Evolutionary conservation across 2,113 vertebrate species (phyloP).

Genomic region (Aptenodytes patagonicus): DNA sequence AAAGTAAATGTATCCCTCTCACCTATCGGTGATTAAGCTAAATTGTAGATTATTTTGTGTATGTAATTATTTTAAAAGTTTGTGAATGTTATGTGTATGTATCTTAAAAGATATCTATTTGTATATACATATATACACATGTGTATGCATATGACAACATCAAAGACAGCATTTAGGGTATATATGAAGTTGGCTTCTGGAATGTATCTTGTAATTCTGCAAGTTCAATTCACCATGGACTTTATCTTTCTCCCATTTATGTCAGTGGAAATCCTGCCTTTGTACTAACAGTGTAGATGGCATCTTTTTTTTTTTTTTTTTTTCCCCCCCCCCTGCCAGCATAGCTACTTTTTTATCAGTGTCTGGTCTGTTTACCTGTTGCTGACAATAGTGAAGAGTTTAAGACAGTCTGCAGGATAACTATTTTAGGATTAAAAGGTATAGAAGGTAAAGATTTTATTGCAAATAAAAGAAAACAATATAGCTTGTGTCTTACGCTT

Average conservation of each 20-base stretch:
- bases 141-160: background rate
- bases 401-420: background rate
- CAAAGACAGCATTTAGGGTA: background rate
- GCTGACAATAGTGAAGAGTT: background rate
- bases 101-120: background rate
- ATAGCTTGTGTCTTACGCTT: background rate
- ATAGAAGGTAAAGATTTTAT: background rate
- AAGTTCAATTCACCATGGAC: background rate
- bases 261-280: background rate
- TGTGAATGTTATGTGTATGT: background rate
- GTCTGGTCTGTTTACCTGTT: background rate
- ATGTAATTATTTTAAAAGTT: background rate
- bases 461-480: background rate
- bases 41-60: background rate
- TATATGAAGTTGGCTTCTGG: background rate
- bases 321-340: background rate
- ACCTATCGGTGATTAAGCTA: background rate
- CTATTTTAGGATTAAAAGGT: background rate
- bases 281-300: background rate
- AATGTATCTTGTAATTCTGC: background rate
- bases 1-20: background rate
- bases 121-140: background rate
- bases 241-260: background rate
- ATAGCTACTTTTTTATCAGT: background rate
- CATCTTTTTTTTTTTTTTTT: background rate